Evolutionary conservation across 2,113 vertebrate genomes (phyloP).

Genomic region (Nettapus auritus): DNA sequence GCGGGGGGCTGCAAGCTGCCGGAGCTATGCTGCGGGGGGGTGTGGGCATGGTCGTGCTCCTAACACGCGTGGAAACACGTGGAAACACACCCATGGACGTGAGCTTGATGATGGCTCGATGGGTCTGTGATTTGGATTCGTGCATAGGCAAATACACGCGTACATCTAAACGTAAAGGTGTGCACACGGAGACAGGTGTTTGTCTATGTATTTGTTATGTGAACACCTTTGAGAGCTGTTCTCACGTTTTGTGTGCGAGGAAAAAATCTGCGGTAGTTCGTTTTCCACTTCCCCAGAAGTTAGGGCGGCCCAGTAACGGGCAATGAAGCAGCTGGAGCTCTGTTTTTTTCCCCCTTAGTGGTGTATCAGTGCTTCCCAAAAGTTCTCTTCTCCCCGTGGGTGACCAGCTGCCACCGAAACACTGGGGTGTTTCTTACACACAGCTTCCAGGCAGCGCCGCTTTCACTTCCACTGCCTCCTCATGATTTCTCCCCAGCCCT

Average conservation of each 20-base stretch:
- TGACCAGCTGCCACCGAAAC: neutral
- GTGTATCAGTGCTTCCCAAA: constrained; percentile 31
- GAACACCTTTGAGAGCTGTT: neutral
- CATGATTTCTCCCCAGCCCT: fast-evolving
- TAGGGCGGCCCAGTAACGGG: neutral
- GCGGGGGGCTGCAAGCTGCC: neutral
- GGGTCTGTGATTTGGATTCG: neutral
- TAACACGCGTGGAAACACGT: fast-evolving
- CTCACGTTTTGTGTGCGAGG: neutral
- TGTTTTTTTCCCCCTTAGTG: neutral
- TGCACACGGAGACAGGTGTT: neutral
- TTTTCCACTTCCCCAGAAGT: neutral
- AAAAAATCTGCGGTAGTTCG: neutral
- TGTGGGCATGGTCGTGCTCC: neutral
- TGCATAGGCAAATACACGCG: neutral
- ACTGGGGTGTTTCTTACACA: neutral
- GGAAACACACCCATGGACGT: fast-evolving
- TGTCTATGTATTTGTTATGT: neutral
- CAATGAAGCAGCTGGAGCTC: neutral
- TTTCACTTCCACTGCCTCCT: neutral
- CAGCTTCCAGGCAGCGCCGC: neutral
- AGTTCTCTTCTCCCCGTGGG: neutral
- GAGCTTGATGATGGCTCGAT: too few species aligned
- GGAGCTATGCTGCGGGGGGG: fast-evolving
- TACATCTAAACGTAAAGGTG: neutral